phyloP scores from a whole-genome alignment of 1,140 invertebrate species.

The Drosophila miranda region DNA sequence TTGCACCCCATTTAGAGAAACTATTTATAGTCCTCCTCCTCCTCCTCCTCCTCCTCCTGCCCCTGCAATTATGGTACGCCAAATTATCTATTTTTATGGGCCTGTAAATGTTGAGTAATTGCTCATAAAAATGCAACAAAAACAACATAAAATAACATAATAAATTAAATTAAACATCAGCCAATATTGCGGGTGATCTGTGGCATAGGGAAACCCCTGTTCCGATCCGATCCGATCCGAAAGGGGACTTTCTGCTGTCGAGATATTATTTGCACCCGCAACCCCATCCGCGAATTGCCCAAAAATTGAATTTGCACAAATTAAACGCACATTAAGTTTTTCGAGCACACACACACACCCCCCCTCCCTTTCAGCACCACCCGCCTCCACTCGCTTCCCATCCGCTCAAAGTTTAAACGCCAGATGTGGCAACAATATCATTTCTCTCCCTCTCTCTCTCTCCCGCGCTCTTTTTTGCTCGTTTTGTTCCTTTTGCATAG shows the following conservation, averaged over 20 bases:
- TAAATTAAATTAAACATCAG: constrained; percentile 47
- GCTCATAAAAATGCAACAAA: constrained; percentile 53
- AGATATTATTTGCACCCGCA: constrained; percentile 41
- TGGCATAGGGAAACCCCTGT: constrained; percentile 31
- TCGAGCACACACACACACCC: constrained; percentile 29
- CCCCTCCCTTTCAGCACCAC: constrained; percentile 1
- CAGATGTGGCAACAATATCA: constrained; percentile 57
- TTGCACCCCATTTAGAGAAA: too few species aligned
- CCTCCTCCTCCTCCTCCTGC: too few species aligned
- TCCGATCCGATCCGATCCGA: too few species aligned
- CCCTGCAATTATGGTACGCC: too few species aligned
- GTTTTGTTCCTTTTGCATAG: constrained; percentile 47
- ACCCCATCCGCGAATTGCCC: constrained; percentile 10
- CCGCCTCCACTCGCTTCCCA: constrained; percentile 3
- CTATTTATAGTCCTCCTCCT: too few species aligned
- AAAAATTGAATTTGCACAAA: constrained; percentile 67
- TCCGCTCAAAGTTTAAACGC: constrained; percentile 55
- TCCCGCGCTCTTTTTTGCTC: not conserved
- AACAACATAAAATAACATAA: constrained; percentile 18
- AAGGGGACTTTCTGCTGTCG: constrained; percentile 1
- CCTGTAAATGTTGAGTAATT: constrained; percentile 23
- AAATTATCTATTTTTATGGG: not conserved
- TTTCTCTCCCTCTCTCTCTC: constrained; percentile 12
- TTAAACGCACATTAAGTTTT: constrained; percentile 77
- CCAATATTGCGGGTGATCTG: constrained; percentile 9